Conservation (phyloP, 2,888 invertebrate species). For the Lacanobia wlatinum region DNA sequence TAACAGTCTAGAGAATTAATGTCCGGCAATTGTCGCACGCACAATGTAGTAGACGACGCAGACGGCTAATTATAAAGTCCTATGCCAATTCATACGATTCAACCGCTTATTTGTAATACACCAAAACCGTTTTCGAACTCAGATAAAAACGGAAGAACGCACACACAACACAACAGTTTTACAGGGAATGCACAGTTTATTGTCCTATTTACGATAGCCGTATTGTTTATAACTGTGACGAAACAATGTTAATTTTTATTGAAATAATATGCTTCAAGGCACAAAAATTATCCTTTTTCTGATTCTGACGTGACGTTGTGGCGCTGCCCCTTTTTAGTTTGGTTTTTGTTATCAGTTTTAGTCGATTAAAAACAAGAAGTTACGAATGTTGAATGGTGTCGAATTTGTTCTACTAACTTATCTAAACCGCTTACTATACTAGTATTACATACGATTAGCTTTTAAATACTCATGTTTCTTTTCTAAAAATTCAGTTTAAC, state of each 20-base stretch:
- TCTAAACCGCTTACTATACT: too few species aligned
- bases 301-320: constrained; percentile 72
- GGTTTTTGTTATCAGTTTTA: constrained; percentile 19
- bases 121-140: constrained; percentile 54
- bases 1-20: constrained; percentile 54
- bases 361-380: constrained; percentile 18
- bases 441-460: fast-evolving
- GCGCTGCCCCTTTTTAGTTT: constrained; percentile 49
- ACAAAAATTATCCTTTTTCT: constrained; percentile 74
- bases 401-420: too few species aligned
- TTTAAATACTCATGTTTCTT: too few species aligned
- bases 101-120: constrained; percentile 58
- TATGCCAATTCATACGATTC: constrained; percentile 66
- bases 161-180: constrained; percentile 49
- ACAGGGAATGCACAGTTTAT: constrained; percentile 57
- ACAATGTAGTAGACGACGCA: constrained; percentile 62
- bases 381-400: fast-evolving
- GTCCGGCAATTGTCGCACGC: constrained; percentile 66
- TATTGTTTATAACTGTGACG: constrained; percentile 60
- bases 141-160: constrained; percentile 49
- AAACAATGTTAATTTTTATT: constrained; percentile 66
- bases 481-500: neutral
- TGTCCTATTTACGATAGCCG: constrained; percentile 56
- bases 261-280: constrained; percentile 73
- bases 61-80: constrained; percentile 69